Base-by-base conservation (phyloP, 2,113 vertebrate species). In the Gymnocephalus cernua region DNA sequence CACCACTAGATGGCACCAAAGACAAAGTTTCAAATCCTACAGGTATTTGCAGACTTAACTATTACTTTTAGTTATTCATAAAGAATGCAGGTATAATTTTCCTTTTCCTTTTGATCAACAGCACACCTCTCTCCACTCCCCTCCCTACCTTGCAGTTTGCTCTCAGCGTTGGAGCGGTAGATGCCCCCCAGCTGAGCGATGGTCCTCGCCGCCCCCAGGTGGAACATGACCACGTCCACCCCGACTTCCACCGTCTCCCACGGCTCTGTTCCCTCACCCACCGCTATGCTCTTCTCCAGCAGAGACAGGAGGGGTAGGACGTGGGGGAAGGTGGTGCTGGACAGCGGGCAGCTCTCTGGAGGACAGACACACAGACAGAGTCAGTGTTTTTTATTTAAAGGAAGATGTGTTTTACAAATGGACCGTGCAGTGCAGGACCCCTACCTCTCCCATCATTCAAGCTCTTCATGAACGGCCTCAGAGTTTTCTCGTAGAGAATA, bases 401-500 rank as follows among this genome's bases (percentile, higher is more conserved):
- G 4, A 16, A 13, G 12, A 2, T 35, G 72, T 18, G 23, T 4
- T 29, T 14, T 41, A 15, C 15, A 57, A 44, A 47, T 0, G 4
- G 58, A 21, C 62, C 10, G 4, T 23, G 53, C 3, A 25, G 38
- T 3, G 53, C n/a, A 57, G 6, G 5, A 1, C 3, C 0, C 19
- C 3, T 91, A 99, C 98, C 98, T 97, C 95, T 96, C 65, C 97
- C 98, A 44, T 97, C 96, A 0, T 99, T 98, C 87, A 99, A 93
- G 82, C 89, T 95, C 86, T 97, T 99, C 80, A 99, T 93, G 57
- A 97, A 99, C 0, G 98, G 97, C 80, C 97, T 96, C 44, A 99
- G 96, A 44, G 96, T 97, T 93, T 99, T 99, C 89, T 99, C 97
- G 0, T 98, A 99, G 45, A 99, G 96, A 75, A 99, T 96, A 1